Evolutionary conservation across 92 coral and sea anemone genomes (phyloP), one percentile per base, ranked within the genome.

Genomic region (Zoanthus sansibaricus): DNA sequence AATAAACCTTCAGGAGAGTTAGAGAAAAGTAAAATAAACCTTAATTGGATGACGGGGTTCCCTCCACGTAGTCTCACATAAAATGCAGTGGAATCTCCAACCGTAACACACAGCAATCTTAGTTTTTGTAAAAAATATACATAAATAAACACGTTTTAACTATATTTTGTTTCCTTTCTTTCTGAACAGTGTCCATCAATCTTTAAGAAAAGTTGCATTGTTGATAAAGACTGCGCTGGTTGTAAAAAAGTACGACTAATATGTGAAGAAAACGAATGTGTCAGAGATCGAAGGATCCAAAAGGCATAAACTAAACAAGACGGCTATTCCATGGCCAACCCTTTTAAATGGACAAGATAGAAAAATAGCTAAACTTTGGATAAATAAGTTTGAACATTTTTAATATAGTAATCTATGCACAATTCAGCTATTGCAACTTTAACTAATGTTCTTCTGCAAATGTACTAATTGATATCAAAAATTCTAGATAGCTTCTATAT

Each of bases 261-360:
- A 67, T 80, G 85, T 14, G 85, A 80, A 47, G 85, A 80, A 1
- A 21, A 46, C 2, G 85, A 80, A 47, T 80, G 85, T 13, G 85
- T 80, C 6, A 80, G 66, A 56, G 75, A 9, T 66, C 85, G 85
- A 37, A 42, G n/a, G 71, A 5, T 7, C 1, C 4, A 1, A 25
- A 30, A 31, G 10, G 6, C 46, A 33, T 69, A 69, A 33, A 69
- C 10, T 3, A 14, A 69, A 12, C 30, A 1, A 49, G 69, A 4
- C 30, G 30, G 30, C 7, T 58, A 12, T 58, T 1, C 17, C 30
- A 61, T 61, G 9, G 20, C 18, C 25, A 61, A 6, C 25, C 10
- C 69, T 20, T 18, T 4, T 17, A 9, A 4, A 3, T 21, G 21
- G 17, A 4, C n/a, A 17, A 9, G 6, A 62, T 20, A n/a, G 18